These are phyloP conservation scores for Eupithecia insigniata DNA, from an alignment of 2,888 invertebrate species.

Conservation along the genomic window DNA sequence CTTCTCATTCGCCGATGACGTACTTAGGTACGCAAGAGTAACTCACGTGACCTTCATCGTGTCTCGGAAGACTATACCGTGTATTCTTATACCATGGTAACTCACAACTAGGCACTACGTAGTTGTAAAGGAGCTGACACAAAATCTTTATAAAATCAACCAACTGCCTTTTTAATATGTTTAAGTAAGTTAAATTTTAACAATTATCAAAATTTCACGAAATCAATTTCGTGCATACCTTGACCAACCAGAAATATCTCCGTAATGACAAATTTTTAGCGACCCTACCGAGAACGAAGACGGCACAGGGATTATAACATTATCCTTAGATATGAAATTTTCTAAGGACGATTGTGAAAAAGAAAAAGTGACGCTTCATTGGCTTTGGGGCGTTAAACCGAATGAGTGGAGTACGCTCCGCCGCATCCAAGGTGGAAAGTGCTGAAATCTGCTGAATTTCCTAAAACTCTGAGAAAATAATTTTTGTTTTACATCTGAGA, in stretches of 20 bases:
- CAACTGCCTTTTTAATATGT: not conserved
- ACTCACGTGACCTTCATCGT: too few species aligned
- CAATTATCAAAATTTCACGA: not conserved
- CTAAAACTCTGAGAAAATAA: slow-evolving; percentile 10
- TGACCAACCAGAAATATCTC: not conserved
- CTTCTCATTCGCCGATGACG: too few species aligned
- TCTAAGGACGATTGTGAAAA: slow-evolving; percentile 40
- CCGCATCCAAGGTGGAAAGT: slow-evolving; percentile 28
- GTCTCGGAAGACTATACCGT: too few species aligned
- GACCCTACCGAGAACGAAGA: slow-evolving; percentile 15
- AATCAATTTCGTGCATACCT: not conserved
- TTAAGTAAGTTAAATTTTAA: not conserved
- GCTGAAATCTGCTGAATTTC: slow-evolving; percentile 29
- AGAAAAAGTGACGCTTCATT: slow-evolving; percentile 37
- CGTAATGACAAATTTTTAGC: slow-evolving; percentile 1
- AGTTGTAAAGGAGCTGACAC: not conserved
- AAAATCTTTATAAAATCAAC: not conserved
- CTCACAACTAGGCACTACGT: not conserved
- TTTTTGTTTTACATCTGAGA: slow-evolving; percentile 7
- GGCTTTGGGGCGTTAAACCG: slow-evolving; percentile 39
- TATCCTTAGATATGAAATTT: slow-evolving; percentile 43
- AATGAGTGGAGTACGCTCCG: slow-evolving; percentile 36
- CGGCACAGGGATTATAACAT: slow-evolving; percentile 42
- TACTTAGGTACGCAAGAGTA: too few species aligned
- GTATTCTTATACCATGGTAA: too few species aligned